Conservation (phyloP, 2,113 vertebrate species). For the Rhinogobius similis region DNA sequence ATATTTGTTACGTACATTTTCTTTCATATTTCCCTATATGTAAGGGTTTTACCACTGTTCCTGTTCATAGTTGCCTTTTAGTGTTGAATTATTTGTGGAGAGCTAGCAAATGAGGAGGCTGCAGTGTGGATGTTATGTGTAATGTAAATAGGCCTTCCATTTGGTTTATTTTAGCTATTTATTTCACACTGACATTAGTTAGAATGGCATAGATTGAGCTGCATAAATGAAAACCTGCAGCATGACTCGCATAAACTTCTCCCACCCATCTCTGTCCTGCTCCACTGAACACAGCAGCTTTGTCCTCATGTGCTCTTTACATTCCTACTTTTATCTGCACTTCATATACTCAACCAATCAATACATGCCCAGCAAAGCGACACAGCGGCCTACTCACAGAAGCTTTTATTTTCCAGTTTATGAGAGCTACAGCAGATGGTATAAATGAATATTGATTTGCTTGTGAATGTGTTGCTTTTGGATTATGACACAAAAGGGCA, state of each 20-base stretch:
- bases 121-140: no score
- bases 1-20: background rate
- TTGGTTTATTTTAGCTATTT: background rate
- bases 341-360: constrained; percentile 21
- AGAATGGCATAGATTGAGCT: background rate
- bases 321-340: constrained; percentile 8
- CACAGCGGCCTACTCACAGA: constrained; percentile 1
- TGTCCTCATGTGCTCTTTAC: background rate
- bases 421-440: constrained; percentile 27
- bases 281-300: constrained; percentile 1
- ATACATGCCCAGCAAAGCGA: constrained; percentile 6
- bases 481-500: constrained; percentile 11
- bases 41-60: no score
- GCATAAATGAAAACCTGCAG: background rate
- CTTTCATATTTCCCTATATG: no score
- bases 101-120: no score
- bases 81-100: no score
- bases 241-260: constrained; percentile 33
- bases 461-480: constrained; percentile 26
- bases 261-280: background rate
- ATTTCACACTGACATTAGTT: background rate
- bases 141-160: background rate
- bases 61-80: no score
- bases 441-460: constrained; percentile 55
- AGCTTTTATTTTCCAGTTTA: constrained; percentile 27